Percentiles rank a stretch among this genome's conserved stretches.
These are phyloP conservation scores for Centropus bengalensis DNA, from an alignment of 2,113 vertebrate genomes.

Conservation along the genomic window DNA sequence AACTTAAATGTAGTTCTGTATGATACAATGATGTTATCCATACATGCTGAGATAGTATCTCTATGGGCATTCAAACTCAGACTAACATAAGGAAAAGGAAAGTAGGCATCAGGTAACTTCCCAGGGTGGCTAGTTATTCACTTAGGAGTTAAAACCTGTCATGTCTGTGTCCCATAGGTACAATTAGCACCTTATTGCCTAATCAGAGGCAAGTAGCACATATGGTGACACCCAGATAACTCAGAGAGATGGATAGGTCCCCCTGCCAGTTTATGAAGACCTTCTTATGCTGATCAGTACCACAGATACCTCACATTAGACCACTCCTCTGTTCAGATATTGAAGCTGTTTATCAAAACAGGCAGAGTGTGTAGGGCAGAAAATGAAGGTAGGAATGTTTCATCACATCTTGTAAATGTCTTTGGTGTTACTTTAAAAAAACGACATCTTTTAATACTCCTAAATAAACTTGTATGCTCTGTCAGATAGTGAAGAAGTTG, in stretches of 20 bases:
- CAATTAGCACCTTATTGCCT: rapidly evolving
- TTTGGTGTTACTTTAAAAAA: background rate
- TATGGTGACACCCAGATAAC: background rate
- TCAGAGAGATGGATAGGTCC: background rate
- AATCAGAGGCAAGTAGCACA: background rate
- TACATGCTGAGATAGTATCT: background rate
- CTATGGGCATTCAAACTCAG: background rate
- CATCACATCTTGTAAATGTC: background rate
- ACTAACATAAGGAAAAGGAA: background rate
- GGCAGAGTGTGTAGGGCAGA: rapidly evolving
- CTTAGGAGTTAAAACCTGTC: background rate
- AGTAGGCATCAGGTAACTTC: background rate
- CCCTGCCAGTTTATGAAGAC: background rate
- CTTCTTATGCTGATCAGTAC: background rate
- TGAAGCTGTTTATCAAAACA: background rate
- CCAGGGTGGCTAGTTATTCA: background rate
- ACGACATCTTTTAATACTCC: background rate
- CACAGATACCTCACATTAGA: background rate
- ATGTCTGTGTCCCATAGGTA: background rate
- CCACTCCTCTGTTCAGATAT: background rate
- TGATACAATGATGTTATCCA: background rate
- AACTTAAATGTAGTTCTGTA: background rate
- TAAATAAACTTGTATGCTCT: background rate
- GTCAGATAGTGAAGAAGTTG: background rate
- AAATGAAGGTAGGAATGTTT: background rate